A percentile compares a stretch with the other conserved stretches of the same genome.
Conservation (phyloP, 2,113 vertebrate genomes). For the Corynorhinus townsendii region DNA sequence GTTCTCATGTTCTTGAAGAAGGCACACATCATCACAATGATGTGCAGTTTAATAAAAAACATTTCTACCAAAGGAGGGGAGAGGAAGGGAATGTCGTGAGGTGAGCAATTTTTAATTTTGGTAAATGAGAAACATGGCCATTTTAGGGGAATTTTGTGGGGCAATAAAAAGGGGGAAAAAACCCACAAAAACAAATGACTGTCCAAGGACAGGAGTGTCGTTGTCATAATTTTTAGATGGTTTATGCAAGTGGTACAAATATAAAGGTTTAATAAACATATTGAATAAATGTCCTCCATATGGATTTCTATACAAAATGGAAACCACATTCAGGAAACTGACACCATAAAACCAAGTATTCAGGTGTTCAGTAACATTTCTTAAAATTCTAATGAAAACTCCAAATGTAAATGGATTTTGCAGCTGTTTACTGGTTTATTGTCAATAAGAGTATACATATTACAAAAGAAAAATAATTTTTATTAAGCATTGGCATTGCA, state of each 20-base stretch:
- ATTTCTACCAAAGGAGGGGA: neutral
- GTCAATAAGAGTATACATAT: slow-evolving; percentile 15
- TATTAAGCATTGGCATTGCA: neutral
- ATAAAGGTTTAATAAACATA: slow-evolving; percentile 57
- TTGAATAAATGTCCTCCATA: slow-evolving; percentile 58
- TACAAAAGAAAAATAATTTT: slow-evolving; percentile 35
- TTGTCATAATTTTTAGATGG: slow-evolving; percentile 17
- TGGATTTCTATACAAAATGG: slow-evolving; percentile 41
- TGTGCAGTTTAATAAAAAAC: neutral
- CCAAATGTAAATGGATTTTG: slow-evolving; percentile 42
- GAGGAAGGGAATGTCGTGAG: neutral
- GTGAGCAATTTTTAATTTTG: slow-evolving; percentile 1
- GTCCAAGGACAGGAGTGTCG: slow-evolving; percentile 2
- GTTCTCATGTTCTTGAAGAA: neutral
- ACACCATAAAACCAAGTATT: slow-evolving; percentile 48
- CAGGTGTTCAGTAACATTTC: slow-evolving; percentile 33
- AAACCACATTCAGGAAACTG: slow-evolving; percentile 44
- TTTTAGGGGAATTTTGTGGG: slow-evolving; percentile 42
- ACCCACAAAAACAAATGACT: neutral
- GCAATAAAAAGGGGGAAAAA: neutral
- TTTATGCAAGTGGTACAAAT: slow-evolving; percentile 51
- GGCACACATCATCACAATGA: neutral
- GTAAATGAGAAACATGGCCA: neutral
- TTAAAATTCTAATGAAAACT: slow-evolving; percentile 6
- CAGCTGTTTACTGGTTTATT: slow-evolving; percentile 7